phyloP scores from a whole-genome alignment of 2,113 vertebrate genomes.

The Sinocyclocheilus anshuiensis region DNA sequence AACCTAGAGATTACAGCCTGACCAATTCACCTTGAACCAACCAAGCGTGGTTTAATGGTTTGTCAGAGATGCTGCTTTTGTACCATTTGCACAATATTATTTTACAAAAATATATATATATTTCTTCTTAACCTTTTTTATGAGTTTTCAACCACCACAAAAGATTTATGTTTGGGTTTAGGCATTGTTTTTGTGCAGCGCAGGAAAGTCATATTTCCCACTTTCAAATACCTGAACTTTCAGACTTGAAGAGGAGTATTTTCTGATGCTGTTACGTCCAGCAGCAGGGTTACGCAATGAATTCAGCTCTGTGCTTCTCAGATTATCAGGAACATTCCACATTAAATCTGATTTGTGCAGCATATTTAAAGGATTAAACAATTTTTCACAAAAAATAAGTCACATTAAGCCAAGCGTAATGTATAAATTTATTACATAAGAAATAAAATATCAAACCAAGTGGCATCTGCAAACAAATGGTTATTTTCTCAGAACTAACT shows the following conservation, averaged over 20 bases:
- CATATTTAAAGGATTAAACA: constrained; percentile 13
- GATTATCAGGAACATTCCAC: constrained; percentile 41
- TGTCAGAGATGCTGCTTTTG: not conserved
- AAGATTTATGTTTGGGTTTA: not conserved
- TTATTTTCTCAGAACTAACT: not conserved
- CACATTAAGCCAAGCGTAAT: not conserved
- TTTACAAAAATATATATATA: not conserved
- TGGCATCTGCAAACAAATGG: not conserved
- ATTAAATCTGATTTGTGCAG: constrained; percentile 38
- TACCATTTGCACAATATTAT: not conserved
- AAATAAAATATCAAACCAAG: not conserved
- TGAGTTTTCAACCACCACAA: not conserved
- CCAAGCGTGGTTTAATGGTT: not conserved
- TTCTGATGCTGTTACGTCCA: not conserved
- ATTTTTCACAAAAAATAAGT: constrained; percentile 14
- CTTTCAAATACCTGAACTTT: not conserved
- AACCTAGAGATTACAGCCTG: not conserved
- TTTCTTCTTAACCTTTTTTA: not conserved
- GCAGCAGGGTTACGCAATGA: constrained; percentile 23
- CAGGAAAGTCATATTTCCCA: constrained; percentile 10
- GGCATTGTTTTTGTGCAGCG: not conserved
- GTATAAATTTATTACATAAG: not conserved
- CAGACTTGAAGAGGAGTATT: not conserved
- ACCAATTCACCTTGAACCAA: not conserved
- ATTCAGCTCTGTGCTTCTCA: constrained; percentile 13